Evolutionary conservation across 2,113 vertebrate species (phyloP).

Genomic region (Pedionomus torquatus): DNA sequence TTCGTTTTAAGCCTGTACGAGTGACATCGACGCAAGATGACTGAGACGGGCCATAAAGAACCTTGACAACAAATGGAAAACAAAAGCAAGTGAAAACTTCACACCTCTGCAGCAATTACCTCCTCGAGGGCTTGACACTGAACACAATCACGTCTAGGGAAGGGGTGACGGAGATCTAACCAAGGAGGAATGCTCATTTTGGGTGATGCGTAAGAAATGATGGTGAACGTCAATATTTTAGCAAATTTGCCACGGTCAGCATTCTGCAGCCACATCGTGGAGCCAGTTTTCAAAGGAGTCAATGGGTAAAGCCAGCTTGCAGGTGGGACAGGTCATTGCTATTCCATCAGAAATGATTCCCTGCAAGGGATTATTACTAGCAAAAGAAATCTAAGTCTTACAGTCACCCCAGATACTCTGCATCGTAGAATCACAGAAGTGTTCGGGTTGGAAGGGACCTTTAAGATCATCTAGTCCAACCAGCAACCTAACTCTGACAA

Average conservation of each 20-base stretch:
- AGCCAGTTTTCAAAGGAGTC: not conserved
- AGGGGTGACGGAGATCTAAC: not conserved
- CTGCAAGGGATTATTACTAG: fast-evolving
- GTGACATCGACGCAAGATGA: not conserved
- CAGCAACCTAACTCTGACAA: not conserved
- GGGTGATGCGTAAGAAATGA: not conserved
- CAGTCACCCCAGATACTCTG: not conserved
- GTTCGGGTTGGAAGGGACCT: not conserved
- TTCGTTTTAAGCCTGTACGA: not conserved
- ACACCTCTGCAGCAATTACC: not conserved
- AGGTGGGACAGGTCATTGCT: not conserved
- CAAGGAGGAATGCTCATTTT: not conserved
- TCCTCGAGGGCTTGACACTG: not conserved
- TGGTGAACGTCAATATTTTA: not conserved
- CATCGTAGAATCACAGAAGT: not conserved
- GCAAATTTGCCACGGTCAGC: not conserved
- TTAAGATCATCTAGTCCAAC: not conserved
- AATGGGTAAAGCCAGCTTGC: not conserved
- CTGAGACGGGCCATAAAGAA: not conserved
- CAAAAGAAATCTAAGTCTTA: not conserved
- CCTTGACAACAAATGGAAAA: not conserved
- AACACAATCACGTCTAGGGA: not conserved
- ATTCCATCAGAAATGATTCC: not conserved
- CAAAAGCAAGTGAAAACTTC: not conserved
- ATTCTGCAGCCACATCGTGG: not conserved